Evolutionary conservation across 2,888 invertebrate species (phyloP), one percentile per base, ranked within the genome.

Genomic region (Crepidodera aurea): DNA sequence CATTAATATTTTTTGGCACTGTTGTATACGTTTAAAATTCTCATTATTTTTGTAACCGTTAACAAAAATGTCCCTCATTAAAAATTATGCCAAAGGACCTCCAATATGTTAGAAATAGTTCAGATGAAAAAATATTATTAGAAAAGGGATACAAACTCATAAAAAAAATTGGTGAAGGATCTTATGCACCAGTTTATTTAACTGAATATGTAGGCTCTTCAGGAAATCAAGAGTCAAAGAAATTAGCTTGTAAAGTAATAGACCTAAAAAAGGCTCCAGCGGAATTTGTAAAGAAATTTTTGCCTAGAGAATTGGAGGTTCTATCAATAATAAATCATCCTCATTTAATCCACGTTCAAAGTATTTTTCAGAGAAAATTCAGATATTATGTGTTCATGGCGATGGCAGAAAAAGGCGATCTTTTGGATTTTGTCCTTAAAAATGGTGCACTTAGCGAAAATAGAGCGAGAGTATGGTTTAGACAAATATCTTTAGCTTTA

Each of bases 231-330:
- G 44, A 51, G 3, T 65, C 71, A 18, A 53, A 42, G 16, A 82
- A 83, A 42, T 73, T 90, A 70, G 91, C 91, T 0, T 91, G 90
- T 74, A 94, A 93, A 82, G 87, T 93, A 60, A 83, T 85, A 4
- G 90, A 92, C 77, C 88, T 89, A 0, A 78, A 83, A 7, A 86
- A 86, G 73, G 90, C 91, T 0, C 90, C 91, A 0, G 87, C 87
- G 70, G 92, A 93, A 77, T 92, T 92, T 73, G 86, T 90, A 13
- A 85, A 84, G 27, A 92, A 92, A 78, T 94, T 94, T 80, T 82
- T 94, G 60, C 93, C 93, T 0, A 85, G 94, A 58, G 94, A 94
- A 79, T 82, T 94, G 63, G 90, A 91, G 70, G 88, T 93, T 51
- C 81, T 93, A 58, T 85, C 88, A 39, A 85, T 87, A 68, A 78